phyloP scores from a whole-genome alignment of 2,797 vertebrate species.

The Pangasius sanitwongsei region DNA sequence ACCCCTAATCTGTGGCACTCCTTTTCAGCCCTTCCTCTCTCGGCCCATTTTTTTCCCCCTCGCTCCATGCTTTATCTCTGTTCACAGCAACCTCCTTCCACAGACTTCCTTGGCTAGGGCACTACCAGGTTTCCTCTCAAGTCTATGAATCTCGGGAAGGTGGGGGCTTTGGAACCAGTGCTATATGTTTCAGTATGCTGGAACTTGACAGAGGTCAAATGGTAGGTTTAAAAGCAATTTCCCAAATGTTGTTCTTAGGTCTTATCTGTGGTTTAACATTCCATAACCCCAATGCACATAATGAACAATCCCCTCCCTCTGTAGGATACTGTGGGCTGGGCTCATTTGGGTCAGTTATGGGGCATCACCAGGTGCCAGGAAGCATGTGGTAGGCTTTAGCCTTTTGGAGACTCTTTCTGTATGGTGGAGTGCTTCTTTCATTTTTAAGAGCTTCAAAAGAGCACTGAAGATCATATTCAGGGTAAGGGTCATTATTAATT shows the following conservation, averaged over 20 bases:
- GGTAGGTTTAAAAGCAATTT: constrained; percentile 25
- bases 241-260: constrained; percentile 31
- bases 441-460: constrained; percentile 39
- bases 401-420: constrained; percentile 17
- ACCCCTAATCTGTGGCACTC: constrained; percentile 57
- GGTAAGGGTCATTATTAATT: constrained; percentile 52
- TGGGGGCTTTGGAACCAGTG: not conserved
- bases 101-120: constrained; percentile 40
- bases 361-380: constrained; percentile 29
- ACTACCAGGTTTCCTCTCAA: constrained; percentile 33
- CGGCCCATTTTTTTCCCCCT: not conserved
- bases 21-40: constrained; percentile 49
- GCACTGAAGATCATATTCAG: constrained; percentile 27
- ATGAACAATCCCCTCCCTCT: constrained; percentile 10
- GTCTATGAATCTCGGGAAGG: not conserved
- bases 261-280: constrained; percentile 46
- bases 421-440: constrained; percentile 28
- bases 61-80: constrained; percentile 11
- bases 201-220: constrained; percentile 22
- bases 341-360: constrained; percentile 31
- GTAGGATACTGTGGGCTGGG: constrained; percentile 11
- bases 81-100: constrained; percentile 48
- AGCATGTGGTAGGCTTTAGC: constrained; percentile 9
- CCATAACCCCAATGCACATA: constrained; percentile 34
- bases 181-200: not conserved